Base-by-base conservation (phyloP, 1,140 invertebrate genomes). In the Plectus sambesii region DNA sequence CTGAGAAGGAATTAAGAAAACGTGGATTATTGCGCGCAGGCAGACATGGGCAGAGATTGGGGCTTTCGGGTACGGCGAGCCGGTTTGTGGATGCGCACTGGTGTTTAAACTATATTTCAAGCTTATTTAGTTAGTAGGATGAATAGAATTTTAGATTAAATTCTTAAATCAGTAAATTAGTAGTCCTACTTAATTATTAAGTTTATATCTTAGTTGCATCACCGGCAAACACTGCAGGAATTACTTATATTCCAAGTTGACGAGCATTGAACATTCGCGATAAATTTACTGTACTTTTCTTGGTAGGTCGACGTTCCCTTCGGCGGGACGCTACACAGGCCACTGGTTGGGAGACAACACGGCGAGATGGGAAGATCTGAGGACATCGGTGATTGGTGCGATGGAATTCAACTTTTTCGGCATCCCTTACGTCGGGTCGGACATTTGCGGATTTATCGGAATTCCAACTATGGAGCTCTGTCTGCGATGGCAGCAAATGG, bases 351-450 rank as follows among this genome's bases (percentile, higher is more conserved):
- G 75, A 15, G 76, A 77, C 56, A 75, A 77, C 51, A 58, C 42
- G 1, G 70, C 71, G 3, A 56, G 58, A 12, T 78, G 73, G 74
- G 49, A 60, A 4, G 65, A 76, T 53, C 49, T 78, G 38, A 51
- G 57, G n/a, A 63, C 55, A 19, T 70, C 73, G 17, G 69, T 78
- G 19, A 69, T 74, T 40, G 75, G 71, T 22, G 69, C 38, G 3
- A 40, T 89, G 17, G 80, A 79, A 59, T 85, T 82, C 69, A 83
- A 80, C 59, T 69, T 90, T 41, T 88, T 85, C 72, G 86, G 86
- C 42, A 79, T 76, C 30, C 60, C 73, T 3, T 58, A 72, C 51
- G 69, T 72, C 29, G 70, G 71, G 3, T 55, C 59, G 24, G 73
- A 74, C 50, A 67, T 73, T 36, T 73, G 70, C 52, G 70, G 70